Conservation (phyloP, 2,797 vertebrate species). For the Lemur catta region DNA sequence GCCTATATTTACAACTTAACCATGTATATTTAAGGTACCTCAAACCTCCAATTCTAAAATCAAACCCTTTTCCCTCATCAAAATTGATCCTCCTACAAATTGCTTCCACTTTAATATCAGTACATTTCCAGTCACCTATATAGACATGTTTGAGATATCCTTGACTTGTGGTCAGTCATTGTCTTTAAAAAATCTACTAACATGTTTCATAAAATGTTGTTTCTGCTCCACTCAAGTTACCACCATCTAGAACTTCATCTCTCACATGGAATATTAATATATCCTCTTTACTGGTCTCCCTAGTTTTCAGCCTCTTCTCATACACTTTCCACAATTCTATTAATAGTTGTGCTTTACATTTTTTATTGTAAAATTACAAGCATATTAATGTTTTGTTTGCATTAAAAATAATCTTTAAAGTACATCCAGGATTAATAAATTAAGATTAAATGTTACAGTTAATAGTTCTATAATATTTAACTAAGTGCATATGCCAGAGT, state of each 20-base stretch:
- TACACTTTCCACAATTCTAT: neutral
- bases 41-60: neutral
- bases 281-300: neutral
- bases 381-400: neutral
- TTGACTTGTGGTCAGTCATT: neutral
- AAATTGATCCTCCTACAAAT: neutral
- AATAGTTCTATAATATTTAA: neutral
- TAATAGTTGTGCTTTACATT: neutral
- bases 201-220: neutral
- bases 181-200: conserved; percentile 16
- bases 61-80: neutral
- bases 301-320: neutral
- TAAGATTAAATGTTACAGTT: neutral
- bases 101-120: neutral
- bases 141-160: neutral
- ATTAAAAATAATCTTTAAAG: neutral
- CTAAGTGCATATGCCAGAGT: neutral
- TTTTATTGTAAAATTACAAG: neutral
- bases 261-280: neutral
- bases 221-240: neutral
- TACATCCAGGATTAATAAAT: neutral
- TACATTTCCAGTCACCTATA: neutral
- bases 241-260: neutral
- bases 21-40: neutral
- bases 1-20: neutral